Conservation (phyloP, 2,113 vertebrate species). For the Nycticorax nycticorax region DNA sequence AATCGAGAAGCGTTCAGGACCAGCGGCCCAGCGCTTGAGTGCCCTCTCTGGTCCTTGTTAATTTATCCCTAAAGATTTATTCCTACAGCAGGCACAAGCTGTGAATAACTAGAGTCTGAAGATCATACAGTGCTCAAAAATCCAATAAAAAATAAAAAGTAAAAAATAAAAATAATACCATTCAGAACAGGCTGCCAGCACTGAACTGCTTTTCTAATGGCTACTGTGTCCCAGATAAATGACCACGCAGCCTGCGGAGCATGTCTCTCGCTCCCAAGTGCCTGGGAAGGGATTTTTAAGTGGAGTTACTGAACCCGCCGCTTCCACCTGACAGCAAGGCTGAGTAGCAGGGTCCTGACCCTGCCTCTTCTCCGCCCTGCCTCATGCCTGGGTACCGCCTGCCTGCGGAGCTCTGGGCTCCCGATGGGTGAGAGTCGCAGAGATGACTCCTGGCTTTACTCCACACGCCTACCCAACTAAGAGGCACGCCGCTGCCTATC, state of each 20-base stretch:
- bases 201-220: neutral
- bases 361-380: neutral
- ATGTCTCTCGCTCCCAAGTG: neutral
- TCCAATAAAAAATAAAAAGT: neutral
- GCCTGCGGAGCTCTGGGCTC: neutral
- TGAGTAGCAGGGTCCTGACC: neutral
- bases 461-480: neutral
- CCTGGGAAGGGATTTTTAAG: neutral
- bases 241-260: neutral
- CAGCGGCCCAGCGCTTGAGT: neutral
- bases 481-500: neutral
- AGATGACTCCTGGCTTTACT: neutral
- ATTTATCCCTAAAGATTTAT: neutral
- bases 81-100: neutral
- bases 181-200: neutral
- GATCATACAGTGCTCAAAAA: neutral
- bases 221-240: neutral
- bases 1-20: neutral
- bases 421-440: rapidly evolving
- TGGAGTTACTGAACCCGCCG: neutral
- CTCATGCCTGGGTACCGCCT: neutral
- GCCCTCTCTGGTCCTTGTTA: neutral
- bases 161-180: neutral
- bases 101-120: neutral
- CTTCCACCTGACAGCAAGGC: neutral